These are phyloP conservation scores for Harpalus rufipes DNA, from an alignment of 2,888 invertebrate genomes.

Conservation along the genomic window DNA sequence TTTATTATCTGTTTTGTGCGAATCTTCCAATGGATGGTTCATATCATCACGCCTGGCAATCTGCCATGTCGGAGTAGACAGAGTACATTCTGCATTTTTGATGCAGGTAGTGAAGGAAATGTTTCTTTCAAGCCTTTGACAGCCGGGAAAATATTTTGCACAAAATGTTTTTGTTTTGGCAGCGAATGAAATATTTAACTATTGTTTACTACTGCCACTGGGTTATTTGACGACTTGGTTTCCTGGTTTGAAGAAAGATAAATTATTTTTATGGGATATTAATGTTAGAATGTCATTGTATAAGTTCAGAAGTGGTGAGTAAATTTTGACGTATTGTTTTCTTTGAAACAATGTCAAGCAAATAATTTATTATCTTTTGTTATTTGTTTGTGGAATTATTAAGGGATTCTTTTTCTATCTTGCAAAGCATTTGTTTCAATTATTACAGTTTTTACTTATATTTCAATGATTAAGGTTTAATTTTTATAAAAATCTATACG, in stretches of 20 bases:
- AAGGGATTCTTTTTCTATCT: no score
- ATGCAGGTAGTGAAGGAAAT: conserved; percentile 6
- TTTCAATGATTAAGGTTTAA: no score
- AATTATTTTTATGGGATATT: background rate
- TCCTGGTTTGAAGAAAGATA: background rate
- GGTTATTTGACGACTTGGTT: background rate
- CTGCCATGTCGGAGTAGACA: conserved; percentile 10
- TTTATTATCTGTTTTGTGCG: conserved; percentile 51
- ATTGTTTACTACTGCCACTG: background rate
- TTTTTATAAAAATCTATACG: no score
- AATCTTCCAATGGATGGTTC: conserved; percentile 22
- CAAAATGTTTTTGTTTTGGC: background rate
- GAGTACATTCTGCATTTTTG: conserved; percentile 23
- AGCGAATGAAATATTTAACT: background rate
- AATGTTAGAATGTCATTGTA: background rate
- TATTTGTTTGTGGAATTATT: no score
- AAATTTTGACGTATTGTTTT: no score
- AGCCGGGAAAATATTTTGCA: background rate
- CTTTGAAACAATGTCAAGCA: no score
- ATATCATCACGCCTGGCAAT: conserved; percentile 25
- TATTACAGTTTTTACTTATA: no score
- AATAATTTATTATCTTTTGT: no score
- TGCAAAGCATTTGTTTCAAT: no score
- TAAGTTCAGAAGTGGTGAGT: no score
- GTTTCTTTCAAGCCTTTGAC: background rate